Percentiles rank a stretch among this genome's conserved stretches.
Evolutionary conservation across 1,140 invertebrate species (phyloP).

Genomic region (Ips nitidus): DNA sequence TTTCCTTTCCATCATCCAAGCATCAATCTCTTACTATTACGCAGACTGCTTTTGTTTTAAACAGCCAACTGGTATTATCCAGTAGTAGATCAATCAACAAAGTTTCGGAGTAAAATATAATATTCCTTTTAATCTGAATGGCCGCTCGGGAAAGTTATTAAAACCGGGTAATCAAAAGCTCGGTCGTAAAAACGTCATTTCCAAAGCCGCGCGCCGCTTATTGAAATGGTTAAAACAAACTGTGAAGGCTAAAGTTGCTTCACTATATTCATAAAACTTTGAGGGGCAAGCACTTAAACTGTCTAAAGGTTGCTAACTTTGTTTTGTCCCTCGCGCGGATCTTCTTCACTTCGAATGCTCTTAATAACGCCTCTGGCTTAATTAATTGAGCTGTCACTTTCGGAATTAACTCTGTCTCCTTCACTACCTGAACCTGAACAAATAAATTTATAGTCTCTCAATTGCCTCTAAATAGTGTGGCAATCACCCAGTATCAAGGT

Average conservation of each 20-base stretch:
- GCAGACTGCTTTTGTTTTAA: too few relatives aligned
- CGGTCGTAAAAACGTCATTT: neutral
- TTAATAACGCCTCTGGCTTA: neutral
- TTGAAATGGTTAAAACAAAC: neutral
- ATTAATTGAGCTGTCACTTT: slow-evolving; percentile 3
- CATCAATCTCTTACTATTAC: too few relatives aligned
- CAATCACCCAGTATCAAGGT: too few relatives aligned
- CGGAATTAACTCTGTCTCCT: neutral
- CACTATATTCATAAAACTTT: slow-evolving; percentile 4
- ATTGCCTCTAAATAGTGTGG: too few relatives aligned
- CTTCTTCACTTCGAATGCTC: neutral
- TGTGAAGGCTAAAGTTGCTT: neutral
- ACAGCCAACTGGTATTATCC: too few relatives aligned
- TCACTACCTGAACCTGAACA: too few relatives aligned
- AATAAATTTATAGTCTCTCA: too few relatives aligned
- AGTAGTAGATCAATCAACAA: too few relatives aligned
- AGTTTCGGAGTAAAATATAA: too few relatives aligned
- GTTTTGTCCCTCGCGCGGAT: neutral
- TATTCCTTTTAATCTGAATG: too few relatives aligned
- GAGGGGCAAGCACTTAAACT: neutral
- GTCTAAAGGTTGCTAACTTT: slow-evolving; percentile 5
- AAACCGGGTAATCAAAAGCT: neutral
- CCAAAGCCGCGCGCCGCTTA: neutral
- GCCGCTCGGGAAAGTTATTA: too few relatives aligned
- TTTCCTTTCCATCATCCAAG: too few relatives aligned